Evolutionary conservation across 2,113 vertebrate genomes (phyloP).

Genomic region (Gymnogyps californianus): DNA sequence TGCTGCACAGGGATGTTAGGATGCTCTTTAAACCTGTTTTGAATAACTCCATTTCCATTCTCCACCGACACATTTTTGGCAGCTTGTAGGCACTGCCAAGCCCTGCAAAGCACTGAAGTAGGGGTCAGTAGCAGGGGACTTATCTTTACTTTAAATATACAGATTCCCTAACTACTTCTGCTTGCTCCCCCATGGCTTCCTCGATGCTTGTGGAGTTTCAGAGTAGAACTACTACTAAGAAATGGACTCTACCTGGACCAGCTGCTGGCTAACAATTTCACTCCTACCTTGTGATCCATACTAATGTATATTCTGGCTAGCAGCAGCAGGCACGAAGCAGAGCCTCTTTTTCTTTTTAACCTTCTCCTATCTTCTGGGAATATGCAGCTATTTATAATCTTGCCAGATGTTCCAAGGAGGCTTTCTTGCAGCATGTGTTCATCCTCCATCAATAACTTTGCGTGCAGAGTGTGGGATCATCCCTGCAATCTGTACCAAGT

Average conservation of each 20-base stretch:
- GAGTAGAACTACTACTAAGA: background rate
- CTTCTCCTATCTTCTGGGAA: background rate
- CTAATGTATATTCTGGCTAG: background rate
- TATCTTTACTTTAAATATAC: background rate
- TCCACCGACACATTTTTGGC: background rate
- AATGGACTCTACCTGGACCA: background rate
- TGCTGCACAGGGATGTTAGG: background rate
- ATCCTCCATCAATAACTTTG: background rate
- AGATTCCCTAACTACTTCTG: background rate
- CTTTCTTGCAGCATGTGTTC: background rate
- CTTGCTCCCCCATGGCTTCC: background rate
- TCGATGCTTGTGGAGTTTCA: background rate
- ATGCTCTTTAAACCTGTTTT: background rate
- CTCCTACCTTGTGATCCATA: background rate
- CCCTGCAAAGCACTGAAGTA: background rate
- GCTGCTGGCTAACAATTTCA: background rate
- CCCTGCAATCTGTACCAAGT: background rate
- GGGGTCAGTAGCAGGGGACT: background rate
- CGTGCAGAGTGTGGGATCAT: background rate
- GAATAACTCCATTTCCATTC: background rate
- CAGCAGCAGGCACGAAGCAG: background rate
- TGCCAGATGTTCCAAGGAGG: background rate
- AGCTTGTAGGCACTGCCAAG: background rate
- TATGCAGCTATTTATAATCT: background rate
- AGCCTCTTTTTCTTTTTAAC: background rate